Conservation (phyloP, 2,797 vertebrate species). For the Ispidina lecontei region DNA sequence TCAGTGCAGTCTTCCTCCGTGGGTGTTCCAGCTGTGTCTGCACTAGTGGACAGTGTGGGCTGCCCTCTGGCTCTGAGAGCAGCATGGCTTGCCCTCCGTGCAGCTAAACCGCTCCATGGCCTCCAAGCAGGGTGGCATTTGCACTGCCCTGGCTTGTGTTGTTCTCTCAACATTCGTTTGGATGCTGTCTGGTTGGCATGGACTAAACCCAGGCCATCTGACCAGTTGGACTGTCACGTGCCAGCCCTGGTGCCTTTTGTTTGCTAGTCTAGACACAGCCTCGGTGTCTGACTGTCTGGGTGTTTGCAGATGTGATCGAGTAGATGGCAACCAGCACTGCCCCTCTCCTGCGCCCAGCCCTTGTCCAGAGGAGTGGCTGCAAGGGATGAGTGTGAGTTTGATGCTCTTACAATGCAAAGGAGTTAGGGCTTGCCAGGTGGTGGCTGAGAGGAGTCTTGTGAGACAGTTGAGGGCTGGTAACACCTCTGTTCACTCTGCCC, state of each 20-base stretch:
- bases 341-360: neutral
- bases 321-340: neutral
- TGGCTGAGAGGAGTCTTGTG: neutral
- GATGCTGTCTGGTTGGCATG: neutral
- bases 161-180: neutral
- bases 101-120: rapidly evolving
- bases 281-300: rapidly evolving
- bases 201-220: neutral
- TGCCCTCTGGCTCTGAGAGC: neutral
- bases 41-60: neutral
- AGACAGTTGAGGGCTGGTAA: neutral
- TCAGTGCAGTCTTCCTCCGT: neutral
- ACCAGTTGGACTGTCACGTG: neutral
- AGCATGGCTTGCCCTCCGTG: neutral
- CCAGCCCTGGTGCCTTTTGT: neutral
- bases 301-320: neutral
- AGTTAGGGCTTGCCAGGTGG: neutral
- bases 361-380: neutral
- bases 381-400: neutral
- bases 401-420: neutral
- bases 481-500: neutral
- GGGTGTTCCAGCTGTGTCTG: neutral
- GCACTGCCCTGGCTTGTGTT: neutral
- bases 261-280: neutral
- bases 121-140: neutral